Evolutionary conservation across 2,797 vertebrate genomes (phyloP).

Genomic region (Notamacropus eugenii): DNA sequence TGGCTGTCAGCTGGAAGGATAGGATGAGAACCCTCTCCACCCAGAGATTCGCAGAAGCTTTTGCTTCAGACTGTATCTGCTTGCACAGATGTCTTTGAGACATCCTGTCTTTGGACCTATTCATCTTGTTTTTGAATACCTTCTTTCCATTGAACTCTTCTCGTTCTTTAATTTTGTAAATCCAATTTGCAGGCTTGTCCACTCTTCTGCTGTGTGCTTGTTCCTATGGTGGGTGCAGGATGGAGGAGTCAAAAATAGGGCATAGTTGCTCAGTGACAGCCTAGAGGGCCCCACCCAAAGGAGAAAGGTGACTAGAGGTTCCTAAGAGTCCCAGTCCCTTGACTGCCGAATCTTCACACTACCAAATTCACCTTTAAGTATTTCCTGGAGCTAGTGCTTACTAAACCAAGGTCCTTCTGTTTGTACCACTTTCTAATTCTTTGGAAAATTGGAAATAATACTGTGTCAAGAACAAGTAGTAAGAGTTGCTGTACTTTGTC

Average conservation of each 20-base stretch:
- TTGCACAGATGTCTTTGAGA: background rate
- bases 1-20: background rate
- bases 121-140: background rate
- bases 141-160: slow-evolving; percentile 11
- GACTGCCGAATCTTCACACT: background rate
- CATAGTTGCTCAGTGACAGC: background rate
- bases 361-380: background rate
- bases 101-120: background rate
- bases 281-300: background rate
- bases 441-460: background rate
- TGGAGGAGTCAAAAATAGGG: background rate
- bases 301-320: no score
- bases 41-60: background rate
- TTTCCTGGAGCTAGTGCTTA: slow-evolving; percentile 2
- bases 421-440: slow-evolving; percentile 1
- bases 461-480: background rate
- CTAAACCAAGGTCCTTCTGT: background rate
- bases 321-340: background rate
- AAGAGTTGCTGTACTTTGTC: background rate
- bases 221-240: slow-evolving; percentile 15
- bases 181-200: background rate
- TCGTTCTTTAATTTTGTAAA: background rate
- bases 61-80: background rate
- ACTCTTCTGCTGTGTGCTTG: slow-evolving; percentile 2
- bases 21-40: accelerated